Conservation (phyloP, 2,888 invertebrate species). For the Heteropelma amictum region DNA sequence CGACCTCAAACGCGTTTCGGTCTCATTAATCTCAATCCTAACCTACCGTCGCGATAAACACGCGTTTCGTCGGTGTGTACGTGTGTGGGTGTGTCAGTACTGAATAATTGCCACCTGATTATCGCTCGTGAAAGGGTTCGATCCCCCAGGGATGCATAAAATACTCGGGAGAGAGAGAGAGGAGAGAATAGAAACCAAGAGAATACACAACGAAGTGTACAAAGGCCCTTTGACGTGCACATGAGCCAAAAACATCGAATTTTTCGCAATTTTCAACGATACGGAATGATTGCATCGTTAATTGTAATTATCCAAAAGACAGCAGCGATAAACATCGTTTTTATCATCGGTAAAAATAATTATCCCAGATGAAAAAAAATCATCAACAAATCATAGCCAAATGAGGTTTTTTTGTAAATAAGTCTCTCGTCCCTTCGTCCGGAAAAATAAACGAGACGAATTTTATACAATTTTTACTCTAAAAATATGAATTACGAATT, state of each 20-base stretch:
- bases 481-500: too few species aligned
- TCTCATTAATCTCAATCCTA: slow-evolving; percentile 22
- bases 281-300: not conserved
- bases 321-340: too few species aligned
- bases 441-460: too few species aligned
- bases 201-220: not conserved
- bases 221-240: too few species aligned
- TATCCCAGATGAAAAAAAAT: too few species aligned
- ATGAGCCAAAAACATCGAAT: too few species aligned
- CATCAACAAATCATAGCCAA: too few species aligned
- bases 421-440: too few species aligned
- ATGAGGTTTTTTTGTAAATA: too few species aligned
- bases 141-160: slow-evolving; percentile 43
- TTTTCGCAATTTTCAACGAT: not conserved
- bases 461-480: too few species aligned
- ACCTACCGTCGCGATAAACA: not conserved
- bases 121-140: slow-evolving; percentile 41
- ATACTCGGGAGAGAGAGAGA: not conserved
- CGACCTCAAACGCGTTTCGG: slow-evolving; percentile 10
- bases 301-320: too few species aligned
- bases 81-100: not conserved
- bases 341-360: too few species aligned
- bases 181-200: not conserved
- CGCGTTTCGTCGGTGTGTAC: slow-evolving; percentile 11
- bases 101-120: slow-evolving; percentile 56